These are phyloP conservation scores for Acanthosepion esculentum DNA, from an alignment of 2,888 invertebrate species.

Conservation along the genomic window DNA sequence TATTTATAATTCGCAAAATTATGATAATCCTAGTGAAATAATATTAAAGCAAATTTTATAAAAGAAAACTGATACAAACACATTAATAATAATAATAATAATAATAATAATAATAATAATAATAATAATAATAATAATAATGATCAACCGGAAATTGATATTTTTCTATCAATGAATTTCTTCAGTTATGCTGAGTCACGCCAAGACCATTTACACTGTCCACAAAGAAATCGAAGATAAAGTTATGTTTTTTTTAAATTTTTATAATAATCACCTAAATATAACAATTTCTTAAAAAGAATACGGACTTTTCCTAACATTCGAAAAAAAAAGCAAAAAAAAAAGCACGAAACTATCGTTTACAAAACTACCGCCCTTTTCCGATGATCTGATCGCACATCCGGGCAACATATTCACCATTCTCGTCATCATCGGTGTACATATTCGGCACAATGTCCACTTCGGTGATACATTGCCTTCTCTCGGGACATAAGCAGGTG, in stretches of 20 bases:
- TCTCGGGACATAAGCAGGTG: constrained; percentile 36
- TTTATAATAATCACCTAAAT: background rate
- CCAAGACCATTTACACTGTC: background rate
- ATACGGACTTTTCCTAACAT: background rate
- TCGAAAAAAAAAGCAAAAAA: background rate
- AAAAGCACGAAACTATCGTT: background rate
- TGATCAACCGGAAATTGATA: background rate
- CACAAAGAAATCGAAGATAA: background rate
- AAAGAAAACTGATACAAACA: no score
- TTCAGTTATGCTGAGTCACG: background rate
- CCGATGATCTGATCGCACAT: constrained; percentile 44
- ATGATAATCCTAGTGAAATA: background rate
- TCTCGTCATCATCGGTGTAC: constrained; percentile 39
- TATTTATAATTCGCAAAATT: no score
- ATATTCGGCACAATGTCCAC: constrained; percentile 24
- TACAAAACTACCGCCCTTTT: constrained; percentile 44
- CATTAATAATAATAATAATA: background rate
- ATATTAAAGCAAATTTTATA: background rate
- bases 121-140: background rate
- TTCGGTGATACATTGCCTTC: constrained; percentile 2
- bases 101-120: background rate
- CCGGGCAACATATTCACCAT: constrained; percentile 37
- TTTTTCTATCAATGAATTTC: no score
- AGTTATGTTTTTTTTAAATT: background rate
- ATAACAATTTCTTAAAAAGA: background rate